phyloP scores from a whole-genome alignment of 2,113 vertebrate genomes.

The Indri indri region DNA sequence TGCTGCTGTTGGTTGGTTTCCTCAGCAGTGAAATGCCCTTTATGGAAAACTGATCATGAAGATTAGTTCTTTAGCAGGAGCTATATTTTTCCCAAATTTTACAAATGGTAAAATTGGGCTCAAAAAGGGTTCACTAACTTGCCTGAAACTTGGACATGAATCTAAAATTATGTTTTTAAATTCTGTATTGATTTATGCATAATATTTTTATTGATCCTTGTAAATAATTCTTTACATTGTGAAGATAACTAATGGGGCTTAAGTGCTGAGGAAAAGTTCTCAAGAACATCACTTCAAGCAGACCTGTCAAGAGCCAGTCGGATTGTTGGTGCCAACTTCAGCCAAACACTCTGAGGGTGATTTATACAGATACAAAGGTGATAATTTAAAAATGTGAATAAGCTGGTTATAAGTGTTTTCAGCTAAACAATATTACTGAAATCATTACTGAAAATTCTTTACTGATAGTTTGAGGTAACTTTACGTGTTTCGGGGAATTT shows the following conservation, averaged over 20 bases:
- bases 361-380: neutral
- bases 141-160: neutral
- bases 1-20: neutral
- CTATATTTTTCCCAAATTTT: neutral
- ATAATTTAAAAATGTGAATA: neutral
- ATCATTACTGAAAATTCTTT: conserved; percentile 3
- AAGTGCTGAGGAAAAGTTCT: neutral
- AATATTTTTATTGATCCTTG: neutral
- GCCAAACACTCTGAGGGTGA: neutral
- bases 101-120: neutral
- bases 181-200: neutral
- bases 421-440: neutral
- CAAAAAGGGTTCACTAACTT: neutral
- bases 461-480: neutral
- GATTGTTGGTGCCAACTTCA: neutral
- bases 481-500: neutral
- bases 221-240: neutral
- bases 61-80: neutral
- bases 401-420: neutral
- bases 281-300: neutral
- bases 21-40: neutral
- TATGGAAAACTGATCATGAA: neutral
- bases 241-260: neutral
- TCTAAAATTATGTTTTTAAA: neutral
- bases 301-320: neutral